Conservation (phyloP, 2,888 invertebrate genomes). For the Chrysina gloriosa region DNA sequence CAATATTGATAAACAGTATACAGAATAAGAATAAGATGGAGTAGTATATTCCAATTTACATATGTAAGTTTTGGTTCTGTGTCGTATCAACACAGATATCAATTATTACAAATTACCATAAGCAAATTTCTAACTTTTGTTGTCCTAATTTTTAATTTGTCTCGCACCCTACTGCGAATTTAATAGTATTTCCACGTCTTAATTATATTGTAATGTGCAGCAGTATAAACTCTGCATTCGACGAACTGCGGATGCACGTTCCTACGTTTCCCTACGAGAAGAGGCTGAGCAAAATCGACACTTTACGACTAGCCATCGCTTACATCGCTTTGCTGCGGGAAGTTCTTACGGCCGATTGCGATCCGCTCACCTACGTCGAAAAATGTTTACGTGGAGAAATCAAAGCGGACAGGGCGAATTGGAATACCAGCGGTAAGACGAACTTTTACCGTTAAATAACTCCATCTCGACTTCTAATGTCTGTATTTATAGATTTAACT, state of each 20-base stretch:
- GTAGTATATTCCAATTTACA: too few relatives aligned
- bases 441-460: neutral
- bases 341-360: conserved; percentile 87
- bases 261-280: conserved; percentile 99
- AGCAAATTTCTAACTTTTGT: conserved; percentile 42
- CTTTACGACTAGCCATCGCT: conserved; percentile 94
- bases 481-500: conserved; percentile 97
- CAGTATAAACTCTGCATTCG: conserved; percentile 99
- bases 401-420: conserved; percentile 88
- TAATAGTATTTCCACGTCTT: conserved; percentile 21
- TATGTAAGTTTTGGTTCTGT: too few relatives aligned
- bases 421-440: conserved; percentile 95
- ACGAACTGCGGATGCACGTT: conserved; percentile 96
- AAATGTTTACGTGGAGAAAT: conserved; percentile 91
- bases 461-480: too few relatives aligned
- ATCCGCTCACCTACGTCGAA: conserved; percentile 94
- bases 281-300: conserved; percentile 97
- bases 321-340: conserved; percentile 95
- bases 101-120: too few relatives aligned
- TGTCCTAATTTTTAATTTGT: neutral
- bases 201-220: conserved; percentile 66
- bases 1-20: too few relatives aligned
- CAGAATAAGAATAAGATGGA: too few relatives aligned
- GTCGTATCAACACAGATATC: too few relatives aligned
- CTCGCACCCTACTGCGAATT: too few relatives aligned